Conservation (phyloP, 2,797 vertebrate species). For the Rhabdophis nuchalis region DNA sequence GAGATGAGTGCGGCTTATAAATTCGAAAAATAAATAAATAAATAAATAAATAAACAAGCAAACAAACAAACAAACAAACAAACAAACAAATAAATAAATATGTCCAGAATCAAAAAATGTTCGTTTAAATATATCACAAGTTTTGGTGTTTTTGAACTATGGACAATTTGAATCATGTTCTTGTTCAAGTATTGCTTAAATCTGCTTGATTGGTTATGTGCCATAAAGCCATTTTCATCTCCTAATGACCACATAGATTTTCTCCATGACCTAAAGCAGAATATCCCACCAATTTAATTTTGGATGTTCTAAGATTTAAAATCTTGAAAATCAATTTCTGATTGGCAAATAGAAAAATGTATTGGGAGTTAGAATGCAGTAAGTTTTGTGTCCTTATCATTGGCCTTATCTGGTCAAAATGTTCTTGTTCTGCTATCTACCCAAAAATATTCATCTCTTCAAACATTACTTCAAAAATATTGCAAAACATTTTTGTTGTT, state of each 20-base stretch:
- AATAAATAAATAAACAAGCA: too few species aligned
- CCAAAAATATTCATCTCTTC: neutral
- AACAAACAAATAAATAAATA: neutral
- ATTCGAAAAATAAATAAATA: too few species aligned
- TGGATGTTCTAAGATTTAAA: neutral
- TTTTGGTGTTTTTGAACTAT: neutral
- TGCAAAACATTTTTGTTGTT: accelerated
- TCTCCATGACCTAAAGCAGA: neutral
- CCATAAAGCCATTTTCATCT: neutral
- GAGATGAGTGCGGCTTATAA: too few species aligned
- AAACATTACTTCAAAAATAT: neutral
- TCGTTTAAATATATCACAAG: neutral
- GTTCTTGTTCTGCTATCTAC: neutral
- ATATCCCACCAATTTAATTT: neutral
- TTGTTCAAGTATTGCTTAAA: too few species aligned
- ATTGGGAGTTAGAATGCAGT: neutral
- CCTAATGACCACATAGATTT: neutral
- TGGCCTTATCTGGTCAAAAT: neutral
- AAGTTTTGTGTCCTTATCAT: neutral
- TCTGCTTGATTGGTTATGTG: neutral
- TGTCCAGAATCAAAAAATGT: neutral
- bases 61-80: too few species aligned
- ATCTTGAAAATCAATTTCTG: neutral
- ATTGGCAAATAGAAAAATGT: neutral
- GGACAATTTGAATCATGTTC: neutral